phyloP scores from a whole-genome alignment of 2,888 invertebrate species.

The Cephus pygmeus region DNA sequence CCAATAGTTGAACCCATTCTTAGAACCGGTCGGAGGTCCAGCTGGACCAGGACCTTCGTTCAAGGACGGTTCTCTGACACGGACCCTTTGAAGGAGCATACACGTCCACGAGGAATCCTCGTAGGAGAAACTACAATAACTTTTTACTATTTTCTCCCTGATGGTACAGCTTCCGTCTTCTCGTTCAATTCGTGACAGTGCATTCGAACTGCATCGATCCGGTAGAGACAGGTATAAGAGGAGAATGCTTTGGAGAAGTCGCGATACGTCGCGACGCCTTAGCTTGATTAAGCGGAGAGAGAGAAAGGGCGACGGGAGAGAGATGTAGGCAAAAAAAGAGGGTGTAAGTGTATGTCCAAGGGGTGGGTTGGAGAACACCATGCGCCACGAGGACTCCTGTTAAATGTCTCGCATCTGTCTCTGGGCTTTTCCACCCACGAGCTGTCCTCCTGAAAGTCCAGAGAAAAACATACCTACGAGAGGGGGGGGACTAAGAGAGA shows the following conservation, averaged over 20 bases:
- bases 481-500: not conserved
- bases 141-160: not conserved
- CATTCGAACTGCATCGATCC: not conserved
- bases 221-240: not conserved
- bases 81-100: not conserved
- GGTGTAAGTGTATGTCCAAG: not conserved
- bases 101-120: not conserved
- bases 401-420: slow-evolving; percentile 61
- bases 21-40: not conserved
- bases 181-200: not conserved
- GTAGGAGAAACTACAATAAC: not conserved
- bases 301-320: not conserved
- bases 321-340: not conserved
- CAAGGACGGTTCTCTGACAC: not conserved
- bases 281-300: slow-evolving; percentile 57
- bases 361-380: slow-evolving; percentile 35
- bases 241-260: not conserved
- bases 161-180: not conserved
- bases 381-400: slow-evolving; percentile 43
- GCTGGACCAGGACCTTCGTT: not conserved
- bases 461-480: not conserved
- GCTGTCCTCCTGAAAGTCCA: slow-evolving; percentile 16
- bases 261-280: slow-evolving; percentile 47
- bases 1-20: slow-evolving; percentile 3
- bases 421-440: slow-evolving; percentile 46